Conservation (phyloP, 2,888 invertebrate species). For the Phanerotoma sp. region DNA sequence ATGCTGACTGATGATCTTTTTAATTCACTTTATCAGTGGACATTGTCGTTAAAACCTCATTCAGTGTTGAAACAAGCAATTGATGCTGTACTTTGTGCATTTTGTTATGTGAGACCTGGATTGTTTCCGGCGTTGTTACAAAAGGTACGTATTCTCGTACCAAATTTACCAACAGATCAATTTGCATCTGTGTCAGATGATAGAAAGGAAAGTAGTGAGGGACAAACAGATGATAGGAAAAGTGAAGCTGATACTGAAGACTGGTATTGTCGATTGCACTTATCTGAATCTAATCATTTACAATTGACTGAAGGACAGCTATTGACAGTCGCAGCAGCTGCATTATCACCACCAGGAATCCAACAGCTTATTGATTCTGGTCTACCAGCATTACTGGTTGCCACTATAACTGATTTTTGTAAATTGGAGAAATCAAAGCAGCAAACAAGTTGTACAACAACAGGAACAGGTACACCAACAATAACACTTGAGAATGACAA, state of each 20-base stretch:
- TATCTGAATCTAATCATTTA: constrained; percentile 61
- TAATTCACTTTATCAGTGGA: constrained; percentile 78
- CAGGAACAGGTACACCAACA: too few relatives aligned
- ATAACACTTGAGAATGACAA: constrained; percentile 35
- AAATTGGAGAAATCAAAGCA: constrained; percentile 42
- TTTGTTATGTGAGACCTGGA: constrained; percentile 81
- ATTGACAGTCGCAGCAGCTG: constrained; percentile 75
- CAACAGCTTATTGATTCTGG: constrained; percentile 76
- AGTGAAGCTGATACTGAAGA: constrained; percentile 59
- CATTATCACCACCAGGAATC: constrained; percentile 78
- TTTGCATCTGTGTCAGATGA: constrained; percentile 65
- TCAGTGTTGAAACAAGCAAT: constrained; percentile 79
- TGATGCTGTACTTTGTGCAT: constrained; percentile 82
- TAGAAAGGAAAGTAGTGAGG: constrained; percentile 61
- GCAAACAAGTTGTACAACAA: constrained; percentile 32
- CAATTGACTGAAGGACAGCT: constrained; percentile 68
- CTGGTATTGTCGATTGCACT: constrained; percentile 64
- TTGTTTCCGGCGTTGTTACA: constrained; percentile 74
- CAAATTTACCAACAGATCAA: constrained; percentile 59
- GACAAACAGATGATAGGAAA: constrained; percentile 73
- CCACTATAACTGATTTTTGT: constrained; percentile 61
- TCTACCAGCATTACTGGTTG: constrained; percentile 66
- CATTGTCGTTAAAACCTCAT: constrained; percentile 68
- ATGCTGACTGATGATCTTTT: constrained; percentile 76
- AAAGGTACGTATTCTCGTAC: constrained; percentile 68